A percentile compares a stretch with the other conserved stretches of the same genome.
Conservation (phyloP, 2,113 vertebrate genomes). For the Scortum barcoo region DNA sequence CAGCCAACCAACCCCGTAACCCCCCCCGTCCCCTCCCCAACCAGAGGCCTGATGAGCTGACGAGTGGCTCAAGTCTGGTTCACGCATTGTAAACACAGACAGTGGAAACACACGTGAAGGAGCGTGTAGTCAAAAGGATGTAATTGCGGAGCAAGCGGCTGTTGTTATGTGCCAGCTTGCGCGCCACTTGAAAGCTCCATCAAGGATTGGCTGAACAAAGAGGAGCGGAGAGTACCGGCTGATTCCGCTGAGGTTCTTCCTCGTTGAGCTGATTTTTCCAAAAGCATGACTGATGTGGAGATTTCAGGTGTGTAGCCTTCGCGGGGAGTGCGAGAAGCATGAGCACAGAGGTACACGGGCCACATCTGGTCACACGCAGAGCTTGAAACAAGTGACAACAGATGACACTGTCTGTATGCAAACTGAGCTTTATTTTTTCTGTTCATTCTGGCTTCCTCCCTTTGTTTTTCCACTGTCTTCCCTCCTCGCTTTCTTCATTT, state of each 20-base stretch:
- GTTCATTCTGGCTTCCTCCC: not conserved
- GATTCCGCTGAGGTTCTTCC: conserved; percentile 53
- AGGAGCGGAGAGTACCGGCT: conserved; percentile 42
- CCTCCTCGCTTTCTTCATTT: conserved; percentile 60
- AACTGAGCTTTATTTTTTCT: conserved; percentile 31
- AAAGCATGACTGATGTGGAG: conserved; percentile 15
- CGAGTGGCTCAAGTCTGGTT: conserved; percentile 23
- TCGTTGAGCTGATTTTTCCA: conserved; percentile 37
- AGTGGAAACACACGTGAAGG: conserved; percentile 43
- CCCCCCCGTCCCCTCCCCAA: no score
- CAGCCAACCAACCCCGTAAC: conserved; percentile 23
- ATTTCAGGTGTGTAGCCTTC: conserved; percentile 56
- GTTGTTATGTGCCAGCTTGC: conserved; percentile 53
- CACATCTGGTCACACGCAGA: conserved; percentile 33
- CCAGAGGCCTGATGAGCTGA: conserved; percentile 20
- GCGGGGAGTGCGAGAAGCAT: conserved; percentile 1
- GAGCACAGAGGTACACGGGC: conserved; percentile 5
- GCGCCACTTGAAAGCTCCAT: conserved; percentile 65
- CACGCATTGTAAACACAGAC: conserved; percentile 43
- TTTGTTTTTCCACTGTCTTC: conserved; percentile 23
- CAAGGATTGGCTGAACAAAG: conserved; percentile 67
- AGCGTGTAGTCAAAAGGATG: conserved; percentile 62
- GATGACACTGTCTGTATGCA: conserved; percentile 14
- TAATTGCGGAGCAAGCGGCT: conserved; percentile 66
- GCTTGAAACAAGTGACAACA: conserved; percentile 32